phyloP scores from a whole-genome alignment of 1,140 invertebrate species.

The Paraescarpia echinospica region DNA sequence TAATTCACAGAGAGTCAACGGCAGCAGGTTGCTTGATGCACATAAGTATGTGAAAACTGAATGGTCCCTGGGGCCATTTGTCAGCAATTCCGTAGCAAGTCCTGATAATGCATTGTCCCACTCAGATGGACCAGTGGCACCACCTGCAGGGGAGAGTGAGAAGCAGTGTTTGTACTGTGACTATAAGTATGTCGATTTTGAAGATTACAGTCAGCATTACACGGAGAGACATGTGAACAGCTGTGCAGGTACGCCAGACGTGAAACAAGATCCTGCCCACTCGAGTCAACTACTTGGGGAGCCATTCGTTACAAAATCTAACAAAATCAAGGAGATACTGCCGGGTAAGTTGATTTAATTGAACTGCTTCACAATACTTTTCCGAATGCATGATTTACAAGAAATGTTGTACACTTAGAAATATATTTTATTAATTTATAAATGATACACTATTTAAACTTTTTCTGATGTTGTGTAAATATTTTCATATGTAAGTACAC shows the following conservation, averaged over 20 bases:
- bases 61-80: not conserved
- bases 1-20: not conserved
- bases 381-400: too few species aligned
- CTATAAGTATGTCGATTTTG: not conserved
- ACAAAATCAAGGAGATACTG: not conserved
- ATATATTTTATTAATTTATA: not conserved
- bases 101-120: not conserved
- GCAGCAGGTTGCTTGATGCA: not conserved
- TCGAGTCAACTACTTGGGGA: not conserved
- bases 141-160: not conserved
- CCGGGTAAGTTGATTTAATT: not conserved
- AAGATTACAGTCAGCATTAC: not conserved
- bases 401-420: too few species aligned
- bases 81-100: not conserved
- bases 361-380: not conserved
- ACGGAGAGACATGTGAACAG: not conserved
- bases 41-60: not conserved
- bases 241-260: not conserved
- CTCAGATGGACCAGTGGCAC: not conserved
- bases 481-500: too few species aligned
- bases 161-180: not conserved
- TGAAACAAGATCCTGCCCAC: not conserved
- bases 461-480: too few species aligned
- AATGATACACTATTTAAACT: not conserved
- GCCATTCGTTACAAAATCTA: not conserved